phyloP scores from a whole-genome alignment of 2,888 invertebrate genomes.

The Campopleginae sp. region DNA sequence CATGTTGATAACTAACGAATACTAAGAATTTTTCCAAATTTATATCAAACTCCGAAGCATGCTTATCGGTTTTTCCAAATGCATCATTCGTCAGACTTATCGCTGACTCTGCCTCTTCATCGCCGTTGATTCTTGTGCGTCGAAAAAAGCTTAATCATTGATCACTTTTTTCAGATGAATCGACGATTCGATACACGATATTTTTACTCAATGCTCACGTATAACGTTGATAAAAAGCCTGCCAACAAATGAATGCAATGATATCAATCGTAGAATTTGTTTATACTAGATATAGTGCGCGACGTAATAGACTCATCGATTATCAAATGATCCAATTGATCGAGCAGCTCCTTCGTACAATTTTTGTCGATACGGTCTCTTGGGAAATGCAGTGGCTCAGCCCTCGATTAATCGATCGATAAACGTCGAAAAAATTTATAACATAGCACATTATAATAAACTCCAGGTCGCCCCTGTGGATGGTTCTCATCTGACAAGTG shows the following conservation, averaged over 20 bases:
- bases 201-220: not conserved
- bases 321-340: not conserved
- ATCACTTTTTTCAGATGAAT: slow-evolving; percentile 20
- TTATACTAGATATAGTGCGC: no score
- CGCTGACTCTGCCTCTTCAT: not conserved
- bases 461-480: no score
- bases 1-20: slow-evolving; percentile 51
- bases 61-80: slow-evolving; percentile 37
- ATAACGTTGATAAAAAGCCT: not conserved
- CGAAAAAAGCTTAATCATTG: not conserved
- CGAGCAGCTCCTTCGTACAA: not conserved
- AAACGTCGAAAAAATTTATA: no score
- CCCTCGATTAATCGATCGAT: no score
- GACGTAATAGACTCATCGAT: not conserved
- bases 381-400: no score
- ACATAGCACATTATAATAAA: no score
- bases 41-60: slow-evolving; percentile 26
- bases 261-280: not conserved
- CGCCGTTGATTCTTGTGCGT: not conserved
- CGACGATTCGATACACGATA: slow-evolving; percentile 3
- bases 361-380: no score
- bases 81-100: slow-evolving; percentile 27
- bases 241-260: not conserved
- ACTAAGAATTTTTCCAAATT: not conserved
- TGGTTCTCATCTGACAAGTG: no score